Evolutionary conservation across 2,797 vertebrate genomes (phyloP).

Genomic region (Orestias chungarensis): DNA sequence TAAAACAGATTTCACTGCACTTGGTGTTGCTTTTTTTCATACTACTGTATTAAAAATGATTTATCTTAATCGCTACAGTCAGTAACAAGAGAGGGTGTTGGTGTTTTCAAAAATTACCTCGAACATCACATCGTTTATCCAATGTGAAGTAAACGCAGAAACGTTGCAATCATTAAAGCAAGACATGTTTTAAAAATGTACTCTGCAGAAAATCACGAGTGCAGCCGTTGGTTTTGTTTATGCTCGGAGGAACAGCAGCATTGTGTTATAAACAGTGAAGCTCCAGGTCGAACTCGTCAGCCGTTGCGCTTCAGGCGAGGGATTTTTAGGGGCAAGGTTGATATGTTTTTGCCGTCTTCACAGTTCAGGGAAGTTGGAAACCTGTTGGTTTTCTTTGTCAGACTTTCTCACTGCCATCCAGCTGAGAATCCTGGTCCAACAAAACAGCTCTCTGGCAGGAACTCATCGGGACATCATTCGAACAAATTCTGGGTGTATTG

Average conservation of each 20-base stretch:
- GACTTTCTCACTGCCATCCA: slow-evolving; percentile 16
- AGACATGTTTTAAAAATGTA: slow-evolving; percentile 54
- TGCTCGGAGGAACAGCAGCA: slow-evolving; percentile 63
- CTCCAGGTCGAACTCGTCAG: slow-evolving; percentile 46
- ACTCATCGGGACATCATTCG: slow-evolving; percentile 97
- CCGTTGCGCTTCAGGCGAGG: slow-evolving; percentile 60
- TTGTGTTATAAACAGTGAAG: slow-evolving; percentile 55
- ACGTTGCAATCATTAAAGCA: slow-evolving; percentile 32
- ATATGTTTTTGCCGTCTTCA: slow-evolving; percentile 62
- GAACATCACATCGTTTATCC: slow-evolving; percentile 11
- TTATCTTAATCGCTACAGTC: slow-evolving; percentile 56
- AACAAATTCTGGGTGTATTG: slow-evolving; percentile 87
- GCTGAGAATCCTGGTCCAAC: not conserved
- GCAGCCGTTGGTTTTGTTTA: slow-evolving; percentile 54
- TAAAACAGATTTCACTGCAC: slow-evolving; percentile 27
- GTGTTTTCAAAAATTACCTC: slow-evolving; percentile 25
- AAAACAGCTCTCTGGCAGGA: not conserved
- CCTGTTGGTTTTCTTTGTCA: slow-evolving; percentile 36
- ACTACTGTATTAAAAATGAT: slow-evolving; percentile 26
- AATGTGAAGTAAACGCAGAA: slow-evolving; percentile 34
- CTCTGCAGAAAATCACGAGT: slow-evolving; percentile 59
- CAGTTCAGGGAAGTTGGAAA: slow-evolving; percentile 60
- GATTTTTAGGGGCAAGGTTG: slow-evolving; percentile 69
- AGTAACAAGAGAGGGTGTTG: slow-evolving; percentile 9
- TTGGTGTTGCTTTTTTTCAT: slow-evolving; percentile 42